These are phyloP conservation scores for Sinocyclocheilus anshuiensis DNA, from an alignment of 2,113 vertebrate species.

Conservation along the genomic window DNA sequence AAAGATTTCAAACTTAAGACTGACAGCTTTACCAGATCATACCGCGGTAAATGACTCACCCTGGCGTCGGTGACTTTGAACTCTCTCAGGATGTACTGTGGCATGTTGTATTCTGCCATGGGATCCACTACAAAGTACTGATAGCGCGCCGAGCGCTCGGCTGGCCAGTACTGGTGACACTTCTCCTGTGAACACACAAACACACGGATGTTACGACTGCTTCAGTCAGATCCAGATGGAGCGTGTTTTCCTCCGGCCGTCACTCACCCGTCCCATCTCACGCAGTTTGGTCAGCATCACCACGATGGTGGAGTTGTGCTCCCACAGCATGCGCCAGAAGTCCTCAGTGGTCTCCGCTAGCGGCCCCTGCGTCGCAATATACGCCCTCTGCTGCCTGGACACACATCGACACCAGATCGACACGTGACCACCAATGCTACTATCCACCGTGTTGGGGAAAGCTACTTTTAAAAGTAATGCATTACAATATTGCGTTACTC, in stretches of 20 bases:
- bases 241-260: not conserved
- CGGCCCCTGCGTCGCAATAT: slow-evolving; percentile 81
- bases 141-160: slow-evolving; percentile 83
- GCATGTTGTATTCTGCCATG: slow-evolving; percentile 91
- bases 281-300: slow-evolving; percentile 82
- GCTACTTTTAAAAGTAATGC: too few relatives aligned
- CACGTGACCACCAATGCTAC: not conserved
- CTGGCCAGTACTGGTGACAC: slow-evolving; percentile 88
- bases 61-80: slow-evolving; percentile 87
- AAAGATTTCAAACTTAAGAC: not conserved
- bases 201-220: not conserved
- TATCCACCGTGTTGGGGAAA: not conserved
- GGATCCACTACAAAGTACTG: slow-evolving; percentile 91
- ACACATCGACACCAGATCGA: not conserved
- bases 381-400: slow-evolving; percentile 76
- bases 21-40: not conserved
- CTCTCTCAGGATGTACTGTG: slow-evolving; percentile 87
- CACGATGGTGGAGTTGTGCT: slow-evolving; percentile 82
- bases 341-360: slow-evolving; percentile 81
- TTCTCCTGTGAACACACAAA: slow-evolving; percentile 75
- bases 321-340: slow-evolving; percentile 83
- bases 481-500: too few relatives aligned
- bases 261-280: slow-evolving; percentile 78
- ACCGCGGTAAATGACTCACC: slow-evolving; percentile 68
- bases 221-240: not conserved